phyloP scores from a whole-genome alignment of 2,888 invertebrate genomes.

The Chirona hameri region DNA sequence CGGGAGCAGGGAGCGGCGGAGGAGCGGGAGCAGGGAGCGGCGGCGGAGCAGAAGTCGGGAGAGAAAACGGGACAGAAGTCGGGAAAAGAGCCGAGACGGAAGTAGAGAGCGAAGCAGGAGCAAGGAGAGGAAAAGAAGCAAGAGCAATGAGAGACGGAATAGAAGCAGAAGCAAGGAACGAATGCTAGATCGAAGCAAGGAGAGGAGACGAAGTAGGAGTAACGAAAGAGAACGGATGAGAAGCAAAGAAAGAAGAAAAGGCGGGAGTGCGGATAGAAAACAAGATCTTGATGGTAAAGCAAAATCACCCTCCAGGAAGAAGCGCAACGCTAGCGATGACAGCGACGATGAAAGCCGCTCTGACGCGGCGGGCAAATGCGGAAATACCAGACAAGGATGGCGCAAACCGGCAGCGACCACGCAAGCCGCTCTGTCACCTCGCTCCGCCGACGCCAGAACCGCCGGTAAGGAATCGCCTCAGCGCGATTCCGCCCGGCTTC shows the following conservation, averaged over 20 bases:
- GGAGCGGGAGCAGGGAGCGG: conserved; percentile 22
- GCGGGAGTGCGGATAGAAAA: not conserved
- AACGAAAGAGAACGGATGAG: conserved; percentile 8
- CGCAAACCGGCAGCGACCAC: not conserved
- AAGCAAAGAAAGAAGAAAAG: not conserved
- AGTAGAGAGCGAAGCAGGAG: conserved; percentile 30
- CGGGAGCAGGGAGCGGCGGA: not conserved
- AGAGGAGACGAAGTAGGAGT: conserved; percentile 28
- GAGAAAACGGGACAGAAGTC: not conserved
- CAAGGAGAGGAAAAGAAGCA: conserved; percentile 27
- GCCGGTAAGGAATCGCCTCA: not conserved
- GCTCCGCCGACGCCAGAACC: too few relatives aligned
- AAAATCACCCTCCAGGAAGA: too few relatives aligned
- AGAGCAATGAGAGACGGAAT: conserved; percentile 13
- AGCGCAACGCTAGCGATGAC: not conserved
- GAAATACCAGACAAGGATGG: not conserved
- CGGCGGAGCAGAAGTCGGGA: not conserved
- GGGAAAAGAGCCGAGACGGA: not conserved
- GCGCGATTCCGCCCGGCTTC: too few relatives aligned
- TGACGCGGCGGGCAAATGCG: too few relatives aligned
- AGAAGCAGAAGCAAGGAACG: not conserved
- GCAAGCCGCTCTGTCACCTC: too few relatives aligned
- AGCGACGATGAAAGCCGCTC: not conserved
- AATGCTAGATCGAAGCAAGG: not conserved
- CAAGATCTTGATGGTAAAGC: too few relatives aligned